Base-by-base conservation (phyloP, 2,113 vertebrate species). In the Fukomys damarensis region DNA sequence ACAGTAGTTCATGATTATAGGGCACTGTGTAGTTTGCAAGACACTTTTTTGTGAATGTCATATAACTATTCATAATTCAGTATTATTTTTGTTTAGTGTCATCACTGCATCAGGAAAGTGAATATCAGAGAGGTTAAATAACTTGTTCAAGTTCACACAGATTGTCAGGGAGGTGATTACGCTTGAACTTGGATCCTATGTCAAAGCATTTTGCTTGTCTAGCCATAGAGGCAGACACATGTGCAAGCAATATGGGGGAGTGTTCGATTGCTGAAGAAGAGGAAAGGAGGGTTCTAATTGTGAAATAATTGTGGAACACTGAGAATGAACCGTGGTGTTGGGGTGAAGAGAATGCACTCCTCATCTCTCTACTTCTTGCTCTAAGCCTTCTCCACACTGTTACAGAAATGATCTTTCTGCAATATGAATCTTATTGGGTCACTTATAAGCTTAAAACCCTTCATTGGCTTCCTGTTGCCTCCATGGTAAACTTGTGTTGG, bases 71-170 rank as follows among this genome's bases (percentile, higher is more conserved):
- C 59, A 82, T 28, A 79, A 77, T 84, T 77, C 52, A 68, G 12
- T 61, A 26, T 68, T 79, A 63, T 46, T 81, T 83, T 49, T 46
- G 43, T 56, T 66, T 26, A 63, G 6, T 84, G n/a, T 72, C 30
- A 63, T 59, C 68, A 92, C 7, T 84, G 5, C 19, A 32, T 90
- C 54, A 89, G 38, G 83, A 88, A 93, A 46, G 19, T 76, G 22
- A 91, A 82, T 59, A 76, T 90, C 38, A 77, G 63, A 86, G 90
- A 90, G 81, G 66, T 84, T 90, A 95, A 86, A n/a, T 85, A 49
- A 83, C 32, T 89, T 80, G 59, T 56, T 38, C 43, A 74, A 52
- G 32, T 56, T 84, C 7, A 66, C 56, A 43, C 19, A 83, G 56
- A 54, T 90, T 84, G 43, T 76, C 41, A 85, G 52, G 32, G 20